A percentile compares a stretch with the other conserved stretches of the same genome.
phyloP scores from a whole-genome alignment of 1,140 invertebrate genomes.

The Pseudomyrmex pallidus region DNA sequence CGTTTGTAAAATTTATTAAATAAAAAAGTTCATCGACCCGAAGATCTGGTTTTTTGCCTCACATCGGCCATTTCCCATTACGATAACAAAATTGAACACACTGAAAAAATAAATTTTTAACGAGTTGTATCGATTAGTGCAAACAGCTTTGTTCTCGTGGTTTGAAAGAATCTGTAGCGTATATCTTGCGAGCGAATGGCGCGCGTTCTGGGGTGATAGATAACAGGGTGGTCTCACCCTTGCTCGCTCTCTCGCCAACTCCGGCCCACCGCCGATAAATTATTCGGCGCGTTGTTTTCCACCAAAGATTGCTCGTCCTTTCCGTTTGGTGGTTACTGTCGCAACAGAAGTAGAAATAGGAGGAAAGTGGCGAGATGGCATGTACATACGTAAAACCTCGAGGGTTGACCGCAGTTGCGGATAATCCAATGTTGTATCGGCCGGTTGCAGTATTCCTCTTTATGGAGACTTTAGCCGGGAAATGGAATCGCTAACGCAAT shows the following conservation, averaged over 20 bases:
- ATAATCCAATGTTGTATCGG: conserved; percentile 68
- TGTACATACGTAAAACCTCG: conserved; percentile 54
- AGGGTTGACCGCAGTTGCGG: conserved; percentile 15
- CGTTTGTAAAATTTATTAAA: too few species aligned
- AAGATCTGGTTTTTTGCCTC: too few species aligned
- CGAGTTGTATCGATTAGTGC: not conserved
- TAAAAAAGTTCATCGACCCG: too few species aligned
- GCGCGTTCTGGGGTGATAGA: conserved; percentile 60
- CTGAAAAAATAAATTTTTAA: too few species aligned
- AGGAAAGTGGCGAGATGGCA: conserved; percentile 15
- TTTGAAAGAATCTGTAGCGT: conserved; percentile 47
- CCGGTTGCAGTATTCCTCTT: conserved; percentile 10
- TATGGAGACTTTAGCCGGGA: not conserved
- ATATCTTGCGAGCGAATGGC: not conserved
- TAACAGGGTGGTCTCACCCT: conserved; percentile 55
- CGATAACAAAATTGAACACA: too few species aligned
- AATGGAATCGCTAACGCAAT: not conserved
- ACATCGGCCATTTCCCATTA: too few species aligned
- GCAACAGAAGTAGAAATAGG: conserved; percentile 34
- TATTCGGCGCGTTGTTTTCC: conserved; percentile 74
- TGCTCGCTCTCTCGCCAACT: conserved; percentile 55
- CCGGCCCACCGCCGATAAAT: conserved; percentile 67
- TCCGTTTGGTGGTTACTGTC: not conserved
- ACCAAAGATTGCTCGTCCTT: conserved; percentile 72
- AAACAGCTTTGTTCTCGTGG: not conserved